phyloP scores from a whole-genome alignment of 2,888 invertebrate species.

The Ctenicera cuprea region DNA sequence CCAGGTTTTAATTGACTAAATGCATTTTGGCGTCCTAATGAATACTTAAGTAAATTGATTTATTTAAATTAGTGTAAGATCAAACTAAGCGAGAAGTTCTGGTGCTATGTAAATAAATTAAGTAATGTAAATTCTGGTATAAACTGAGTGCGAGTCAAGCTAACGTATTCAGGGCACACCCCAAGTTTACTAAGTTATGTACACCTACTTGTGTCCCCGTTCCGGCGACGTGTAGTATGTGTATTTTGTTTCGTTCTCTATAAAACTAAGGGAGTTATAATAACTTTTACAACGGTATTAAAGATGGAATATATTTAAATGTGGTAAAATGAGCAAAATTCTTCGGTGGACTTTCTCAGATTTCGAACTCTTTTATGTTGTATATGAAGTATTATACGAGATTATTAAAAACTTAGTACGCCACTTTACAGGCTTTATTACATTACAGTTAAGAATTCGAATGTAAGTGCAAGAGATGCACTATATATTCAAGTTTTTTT shows the following conservation, averaged over 20 bases:
- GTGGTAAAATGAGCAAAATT: no score
- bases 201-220: constrained; percentile 53
- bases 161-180: constrained; percentile 54
- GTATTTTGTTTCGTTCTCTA: constrained; percentile 43
- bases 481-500: no score
- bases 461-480: no score
- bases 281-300: not conserved
- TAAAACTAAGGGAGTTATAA: constrained; percentile 28
- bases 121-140: constrained; percentile 54
- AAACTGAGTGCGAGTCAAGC: constrained; percentile 48
- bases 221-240: constrained; percentile 46
- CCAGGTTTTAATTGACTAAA: constrained; percentile 18
- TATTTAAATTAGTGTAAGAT: constrained; percentile 54
- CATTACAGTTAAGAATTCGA: no score
- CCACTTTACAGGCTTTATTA: no score
- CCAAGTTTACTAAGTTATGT: constrained; percentile 54
- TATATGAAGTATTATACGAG: no score
- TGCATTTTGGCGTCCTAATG: constrained; percentile 49
- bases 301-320: not conserved
- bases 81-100: constrained; percentile 56
- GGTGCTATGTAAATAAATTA: constrained; percentile 55
- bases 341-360: no score
- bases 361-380: no score
- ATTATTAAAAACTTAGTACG: no score
- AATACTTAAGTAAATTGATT: constrained; percentile 53